Percentiles rank a stretch among this genome's conserved stretches.
These are phyloP conservation scores for Strigamia transsilvanica DNA, from an alignment of 2,888 invertebrate genomes.

Conservation along the genomic window DNA sequence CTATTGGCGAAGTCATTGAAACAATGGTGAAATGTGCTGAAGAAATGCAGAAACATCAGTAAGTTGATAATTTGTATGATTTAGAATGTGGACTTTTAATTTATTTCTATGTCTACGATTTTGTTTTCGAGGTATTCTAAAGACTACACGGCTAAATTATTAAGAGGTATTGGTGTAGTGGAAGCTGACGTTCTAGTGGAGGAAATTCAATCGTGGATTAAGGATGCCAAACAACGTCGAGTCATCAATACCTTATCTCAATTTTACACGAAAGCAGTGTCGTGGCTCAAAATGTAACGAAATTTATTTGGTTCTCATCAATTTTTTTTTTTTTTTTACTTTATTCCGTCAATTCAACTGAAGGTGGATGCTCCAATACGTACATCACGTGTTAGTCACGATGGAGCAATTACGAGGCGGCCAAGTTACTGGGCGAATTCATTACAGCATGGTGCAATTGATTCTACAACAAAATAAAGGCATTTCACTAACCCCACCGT, in stretches of 20 bases:
- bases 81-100: not conserved
- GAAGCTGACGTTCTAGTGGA: not conserved
- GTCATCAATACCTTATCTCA: not conserved
- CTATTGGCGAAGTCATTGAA: not conserved
- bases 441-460: not conserved
- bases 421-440: not conserved
- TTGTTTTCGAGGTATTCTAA: not conserved
- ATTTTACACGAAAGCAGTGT: slow-evolving; percentile 1
- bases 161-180: not conserved
- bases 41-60: not conserved
- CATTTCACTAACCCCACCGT: not conserved
- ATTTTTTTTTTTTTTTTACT: not conserved
- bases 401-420: slow-evolving; percentile 6
- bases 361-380: slow-evolving; percentile 7
- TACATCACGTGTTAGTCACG: not conserved
- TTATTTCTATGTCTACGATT: not conserved
- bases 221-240: not conserved
- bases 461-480: slow-evolving; percentile 21
- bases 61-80: not conserved
- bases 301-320: not conserved
- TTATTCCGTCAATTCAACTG: not conserved
- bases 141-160: not conserved
- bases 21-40: not conserved
- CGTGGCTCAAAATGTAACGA: slow-evolving; percentile 13
- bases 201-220: not conserved